Percentiles rank a stretch among this genome's conserved stretches.
phyloP scores from a whole-genome alignment of 2,888 invertebrate genomes.

The Sturmia bella region DNA sequence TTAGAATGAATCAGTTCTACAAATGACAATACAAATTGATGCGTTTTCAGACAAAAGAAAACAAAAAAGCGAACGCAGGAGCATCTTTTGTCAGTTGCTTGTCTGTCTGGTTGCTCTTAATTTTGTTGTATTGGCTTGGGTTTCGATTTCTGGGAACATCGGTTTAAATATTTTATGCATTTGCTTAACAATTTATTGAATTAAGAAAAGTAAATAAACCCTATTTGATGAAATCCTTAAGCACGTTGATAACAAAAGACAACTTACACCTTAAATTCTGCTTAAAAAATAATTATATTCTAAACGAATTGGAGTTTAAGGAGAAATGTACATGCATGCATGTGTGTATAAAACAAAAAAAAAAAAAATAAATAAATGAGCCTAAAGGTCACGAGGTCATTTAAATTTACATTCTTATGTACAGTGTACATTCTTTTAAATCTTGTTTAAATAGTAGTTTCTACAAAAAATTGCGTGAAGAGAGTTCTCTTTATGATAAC shows the following conservation, averaged over 20 bases:
- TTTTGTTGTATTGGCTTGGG: conserved; percentile 50
- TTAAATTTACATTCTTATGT: too few species aligned
- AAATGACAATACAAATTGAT: conserved; percentile 67
- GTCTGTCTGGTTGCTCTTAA: conserved; percentile 45
- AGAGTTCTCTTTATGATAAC: too few species aligned
- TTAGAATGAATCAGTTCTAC: conserved; percentile 58
- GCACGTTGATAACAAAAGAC: conserved; percentile 25
- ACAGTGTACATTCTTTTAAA: too few species aligned
- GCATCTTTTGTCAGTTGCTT: conserved; percentile 50
- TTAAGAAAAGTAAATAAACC: conserved; percentile 20
- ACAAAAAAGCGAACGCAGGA: conserved; percentile 19
- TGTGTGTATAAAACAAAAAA: too few species aligned
- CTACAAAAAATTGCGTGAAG: too few species aligned
- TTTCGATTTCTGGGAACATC: conserved; percentile 66
- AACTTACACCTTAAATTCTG: conserved; percentile 53
- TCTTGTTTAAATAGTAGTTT: too few species aligned
- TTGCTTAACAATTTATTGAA: conserved; percentile 64
- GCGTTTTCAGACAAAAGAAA: conserved; percentile 28
- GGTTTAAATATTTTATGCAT: conserved; percentile 48
- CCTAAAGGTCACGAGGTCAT: too few species aligned
- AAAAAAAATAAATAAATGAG: too few species aligned
- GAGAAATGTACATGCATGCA: background rate
- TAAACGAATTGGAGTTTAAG: conserved; percentile 26
- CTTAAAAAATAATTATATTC: too few species aligned
- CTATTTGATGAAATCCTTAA: conserved; percentile 37